Conservation (phyloP, 2,888 invertebrate genomes). For the Drosophila borborema region DNA sequence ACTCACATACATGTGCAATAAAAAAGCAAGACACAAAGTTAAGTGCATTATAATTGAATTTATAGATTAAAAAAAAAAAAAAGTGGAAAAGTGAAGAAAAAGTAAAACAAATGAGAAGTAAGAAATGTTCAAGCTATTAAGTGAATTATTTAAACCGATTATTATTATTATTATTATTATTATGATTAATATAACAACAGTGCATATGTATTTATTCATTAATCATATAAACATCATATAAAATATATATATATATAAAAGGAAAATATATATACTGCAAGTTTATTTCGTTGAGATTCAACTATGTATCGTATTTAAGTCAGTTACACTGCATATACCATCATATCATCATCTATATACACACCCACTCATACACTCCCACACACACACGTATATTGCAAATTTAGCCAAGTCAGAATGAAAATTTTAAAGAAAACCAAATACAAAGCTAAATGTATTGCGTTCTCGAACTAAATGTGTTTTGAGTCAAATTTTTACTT, state of each 20-base stretch:
- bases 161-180: slow-evolving; percentile 60
- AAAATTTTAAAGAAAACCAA: slow-evolving; percentile 56
- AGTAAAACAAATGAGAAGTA: slow-evolving; percentile 9
- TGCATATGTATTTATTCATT: slow-evolving; percentile 76
- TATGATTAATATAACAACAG: slow-evolving; percentile 63
- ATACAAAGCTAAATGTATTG: slow-evolving; percentile 66
- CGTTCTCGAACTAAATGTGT: slow-evolving; percentile 78
- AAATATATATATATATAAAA: slow-evolving; percentile 45
- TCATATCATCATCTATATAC: slow-evolving; percentile 23
- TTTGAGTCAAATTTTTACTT: slow-evolving; percentile 77
- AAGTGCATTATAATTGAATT: slow-evolving; percentile 81
- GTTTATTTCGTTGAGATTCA: slow-evolving; percentile 46
- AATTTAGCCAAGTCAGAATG: slow-evolving; percentile 56
- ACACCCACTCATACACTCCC: slow-evolving; percentile 4
- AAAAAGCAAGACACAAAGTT: slow-evolving; percentile 64
- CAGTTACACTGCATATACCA: slow-evolving; percentile 40
- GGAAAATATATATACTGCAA: slow-evolving; percentile 39
- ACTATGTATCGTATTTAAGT: slow-evolving; percentile 36
- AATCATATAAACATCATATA: slow-evolving; percentile 67
- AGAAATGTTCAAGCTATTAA: slow-evolving; percentile 59
- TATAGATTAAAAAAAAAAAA: slow-evolving; percentile 61
- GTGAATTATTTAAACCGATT: slow-evolving; percentile 70
- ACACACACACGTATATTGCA: slow-evolving; percentile 43
- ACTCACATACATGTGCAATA: slow-evolving; percentile 51
- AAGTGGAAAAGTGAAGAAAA: background rate